phyloP scores from a whole-genome alignment of 2,797 vertebrate species.

The Ficedula albicollis region DNA sequence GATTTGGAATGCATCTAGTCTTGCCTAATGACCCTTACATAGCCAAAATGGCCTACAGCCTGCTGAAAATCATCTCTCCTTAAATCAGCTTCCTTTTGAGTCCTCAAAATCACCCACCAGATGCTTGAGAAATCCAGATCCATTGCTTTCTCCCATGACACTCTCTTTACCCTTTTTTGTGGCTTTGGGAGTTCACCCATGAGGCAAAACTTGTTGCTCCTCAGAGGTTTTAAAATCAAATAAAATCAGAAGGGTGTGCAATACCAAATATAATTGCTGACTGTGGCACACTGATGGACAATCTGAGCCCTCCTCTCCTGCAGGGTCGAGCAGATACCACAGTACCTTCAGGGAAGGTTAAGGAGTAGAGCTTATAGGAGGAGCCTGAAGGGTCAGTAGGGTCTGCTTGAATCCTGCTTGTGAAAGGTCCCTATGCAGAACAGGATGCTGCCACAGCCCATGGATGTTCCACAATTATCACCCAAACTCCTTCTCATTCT shows the following conservation, averaged over 20 bases:
- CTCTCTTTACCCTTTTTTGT: background rate
- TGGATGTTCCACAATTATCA: background rate
- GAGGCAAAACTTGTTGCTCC: background rate
- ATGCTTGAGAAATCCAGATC: background rate
- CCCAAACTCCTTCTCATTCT: background rate
- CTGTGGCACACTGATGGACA: too few relatives aligned
- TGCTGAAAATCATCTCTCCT: background rate
- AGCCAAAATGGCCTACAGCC: background rate
- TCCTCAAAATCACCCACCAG: background rate
- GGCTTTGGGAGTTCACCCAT: background rate
- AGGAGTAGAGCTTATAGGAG: background rate
- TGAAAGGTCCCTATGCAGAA: background rate
- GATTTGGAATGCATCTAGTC: background rate
- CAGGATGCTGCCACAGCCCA: background rate
- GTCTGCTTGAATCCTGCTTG: background rate
- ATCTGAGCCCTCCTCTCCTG: background rate
- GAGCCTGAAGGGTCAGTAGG: background rate
- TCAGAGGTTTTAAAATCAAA: background rate
- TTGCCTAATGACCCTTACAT: background rate
- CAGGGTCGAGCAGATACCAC: fast-evolving
- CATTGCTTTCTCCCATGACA: background rate
- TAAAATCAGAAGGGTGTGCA: background rate
- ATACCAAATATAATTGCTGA: background rate
- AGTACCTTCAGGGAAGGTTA: background rate
- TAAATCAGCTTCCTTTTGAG: background rate